A percentile compares a stretch with the other conserved stretches of the same genome.
phyloP scores from a whole-genome alignment of 2,113 vertebrate species.

The Telmatochromis sp. region DNA sequence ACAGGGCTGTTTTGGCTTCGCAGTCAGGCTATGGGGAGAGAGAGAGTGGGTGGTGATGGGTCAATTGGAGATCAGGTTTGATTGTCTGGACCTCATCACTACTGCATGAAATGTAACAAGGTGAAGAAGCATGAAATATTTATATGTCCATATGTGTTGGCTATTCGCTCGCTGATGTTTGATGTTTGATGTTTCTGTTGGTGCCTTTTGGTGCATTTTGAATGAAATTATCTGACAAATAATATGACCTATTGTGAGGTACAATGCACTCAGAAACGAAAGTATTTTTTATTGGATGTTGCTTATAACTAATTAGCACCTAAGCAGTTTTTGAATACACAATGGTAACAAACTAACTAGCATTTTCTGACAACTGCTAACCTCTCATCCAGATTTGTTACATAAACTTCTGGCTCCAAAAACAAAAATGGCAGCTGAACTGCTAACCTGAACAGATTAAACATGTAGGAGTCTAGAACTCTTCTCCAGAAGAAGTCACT shows the following conservation, averaged over 20 bases:
- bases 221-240: neutral
- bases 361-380: neutral
- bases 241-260: neutral
- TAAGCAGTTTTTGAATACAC: neutral
- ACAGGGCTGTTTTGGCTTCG: neutral
- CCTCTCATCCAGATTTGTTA: neutral
- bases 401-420: neutral
- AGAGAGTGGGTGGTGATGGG: neutral
- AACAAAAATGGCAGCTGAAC: neutral
- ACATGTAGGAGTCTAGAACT: neutral
- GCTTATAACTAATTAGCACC: neutral
- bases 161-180: neutral
- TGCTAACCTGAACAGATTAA: neutral
- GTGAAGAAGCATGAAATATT: neutral
- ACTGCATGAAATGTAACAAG: neutral
- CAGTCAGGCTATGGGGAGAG: neutral
- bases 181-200: neutral
- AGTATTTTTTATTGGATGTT: neutral
- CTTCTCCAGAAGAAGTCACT: neutral
- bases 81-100: neutral
- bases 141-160: neutral
- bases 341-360: neutral
- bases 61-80: neutral
- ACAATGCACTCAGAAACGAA: neutral
- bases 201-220: neutral